phyloP scores from a whole-genome alignment of 92 coral and sea anemone species.

The Heliopora coerulea region DNA sequence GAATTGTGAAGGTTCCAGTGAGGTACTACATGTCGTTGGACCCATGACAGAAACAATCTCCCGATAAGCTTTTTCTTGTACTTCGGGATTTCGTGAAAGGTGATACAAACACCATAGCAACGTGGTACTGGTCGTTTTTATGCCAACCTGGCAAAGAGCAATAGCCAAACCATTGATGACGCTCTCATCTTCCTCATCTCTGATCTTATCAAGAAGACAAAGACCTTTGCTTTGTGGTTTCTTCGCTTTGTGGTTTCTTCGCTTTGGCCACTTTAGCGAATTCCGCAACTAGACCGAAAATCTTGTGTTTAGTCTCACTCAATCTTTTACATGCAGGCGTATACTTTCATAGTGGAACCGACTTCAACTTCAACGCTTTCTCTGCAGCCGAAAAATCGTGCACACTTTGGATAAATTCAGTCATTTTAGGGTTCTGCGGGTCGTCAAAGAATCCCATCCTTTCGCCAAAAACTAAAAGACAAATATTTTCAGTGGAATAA shows the following conservation, averaged over 20 bases:
- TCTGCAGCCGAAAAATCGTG: background rate
- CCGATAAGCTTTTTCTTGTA: background rate
- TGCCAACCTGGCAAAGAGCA: background rate
- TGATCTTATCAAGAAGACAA: background rate
- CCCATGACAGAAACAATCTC: background rate
- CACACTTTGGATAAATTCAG: background rate
- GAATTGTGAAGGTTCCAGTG: background rate
- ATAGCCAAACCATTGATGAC: background rate
- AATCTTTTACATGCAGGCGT: background rate
- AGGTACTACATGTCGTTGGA: background rate
- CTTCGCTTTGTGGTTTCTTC: background rate
- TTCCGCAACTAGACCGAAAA: background rate
- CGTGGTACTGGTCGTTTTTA: background rate
- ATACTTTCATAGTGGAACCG: background rate
- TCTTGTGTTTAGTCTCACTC: background rate
- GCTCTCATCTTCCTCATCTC: background rate
- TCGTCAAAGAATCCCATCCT: background rate
- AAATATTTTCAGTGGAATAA: constrained; percentile 1
- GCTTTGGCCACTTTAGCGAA: background rate
- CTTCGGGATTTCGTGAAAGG: background rate
- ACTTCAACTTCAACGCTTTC: background rate
- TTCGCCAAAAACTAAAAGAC: background rate
- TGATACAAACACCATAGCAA: background rate
- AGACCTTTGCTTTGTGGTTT: background rate
- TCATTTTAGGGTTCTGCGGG: background rate